phyloP scores from a whole-genome alignment of 2,888 invertebrate genomes.

The Dryobota labecula region DNA sequence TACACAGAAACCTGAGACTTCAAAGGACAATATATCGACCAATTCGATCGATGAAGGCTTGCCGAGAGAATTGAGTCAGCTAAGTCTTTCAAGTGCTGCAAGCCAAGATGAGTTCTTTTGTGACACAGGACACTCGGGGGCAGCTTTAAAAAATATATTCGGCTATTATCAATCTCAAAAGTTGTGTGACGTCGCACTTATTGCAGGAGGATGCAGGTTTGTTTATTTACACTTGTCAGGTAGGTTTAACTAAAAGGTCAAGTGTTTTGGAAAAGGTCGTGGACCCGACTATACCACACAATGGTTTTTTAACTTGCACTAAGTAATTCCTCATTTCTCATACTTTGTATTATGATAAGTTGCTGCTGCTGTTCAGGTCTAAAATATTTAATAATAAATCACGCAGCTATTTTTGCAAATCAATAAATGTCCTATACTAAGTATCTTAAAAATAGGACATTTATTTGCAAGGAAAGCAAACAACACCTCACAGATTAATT shows the following conservation, averaged over 20 bases:
- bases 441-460: background rate
- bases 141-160: conserved; percentile 95
- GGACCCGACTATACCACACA: conserved; percentile 32
- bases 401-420: background rate
- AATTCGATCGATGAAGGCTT: conserved; percentile 90
- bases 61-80: conserved; percentile 92
- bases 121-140: conserved; percentile 95
- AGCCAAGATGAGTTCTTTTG: conserved; percentile 95
- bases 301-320: background rate
- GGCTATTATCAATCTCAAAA: conserved; percentile 95
- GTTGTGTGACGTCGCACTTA: conserved; percentile 96
- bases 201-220: conserved; percentile 94
- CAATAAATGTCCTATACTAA: background rate
- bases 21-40: conserved; percentile 88
- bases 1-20: conserved; percentile 81
- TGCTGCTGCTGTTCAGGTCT: background rate
- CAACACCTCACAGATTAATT: background rate
- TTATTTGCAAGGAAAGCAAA: background rate
- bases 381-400: background rate
- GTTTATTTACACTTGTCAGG: conserved; percentile 60
- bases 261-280: conserved; percentile 36
- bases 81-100: conserved; percentile 92
- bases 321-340: background rate
- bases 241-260: conserved; percentile 21
- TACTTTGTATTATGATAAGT: background rate